Evolutionary conservation across 1,140 invertebrate species (phyloP), one percentile per base, ranked within the genome.

Genomic region (Cydia amplana): DNA sequence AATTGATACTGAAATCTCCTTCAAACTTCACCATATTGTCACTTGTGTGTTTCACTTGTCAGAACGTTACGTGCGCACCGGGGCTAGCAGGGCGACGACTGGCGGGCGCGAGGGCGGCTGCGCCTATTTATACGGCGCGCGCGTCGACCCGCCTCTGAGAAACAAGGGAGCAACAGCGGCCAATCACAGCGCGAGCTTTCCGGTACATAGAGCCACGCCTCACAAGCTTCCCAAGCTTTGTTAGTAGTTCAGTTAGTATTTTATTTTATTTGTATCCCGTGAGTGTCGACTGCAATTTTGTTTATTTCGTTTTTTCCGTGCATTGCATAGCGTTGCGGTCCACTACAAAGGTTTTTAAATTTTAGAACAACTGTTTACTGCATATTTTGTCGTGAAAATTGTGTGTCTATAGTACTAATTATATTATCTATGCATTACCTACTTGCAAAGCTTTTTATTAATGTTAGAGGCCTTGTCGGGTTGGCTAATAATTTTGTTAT

Each of bases 1-100:
- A 89, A 74, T 92, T 92, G 65, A 92, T 92, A 90, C 91, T 92
- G 77, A 92, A 92, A 80, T 91, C 91, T 87, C 91, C 91, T 92
- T 91, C 91, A 81, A 92, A 91, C 89, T 92, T 91, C 90, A 91
- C 89, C 89, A 91, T 92, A 75, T 80, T 91, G 81, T 79, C 87
- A 86, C 85, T 86, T 80, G 79, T 80, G 73, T 55, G 25, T 63
- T 80, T 75, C 87, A 87, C 86, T 88, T 77, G 76, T 78, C 78
- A 65, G 76, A 72, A 73, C 75, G 77, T 77, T 80, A 75, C 79
- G 86, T 87, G 85, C 83, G 77, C 79, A 80, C 67, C 72, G 78
- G 78, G 85, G 85, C 86, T 86, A 84, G 82, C 85, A 81, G 78
- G 77, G 83, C 85, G 82, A 74, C 76, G 80, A 91, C 89, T 92